Percentiles rank a stretch among this genome's conserved stretches.
These are phyloP conservation scores for Syritta pipiens DNA, from an alignment of 2,888 invertebrate genomes.

Conservation along the genomic window DNA sequence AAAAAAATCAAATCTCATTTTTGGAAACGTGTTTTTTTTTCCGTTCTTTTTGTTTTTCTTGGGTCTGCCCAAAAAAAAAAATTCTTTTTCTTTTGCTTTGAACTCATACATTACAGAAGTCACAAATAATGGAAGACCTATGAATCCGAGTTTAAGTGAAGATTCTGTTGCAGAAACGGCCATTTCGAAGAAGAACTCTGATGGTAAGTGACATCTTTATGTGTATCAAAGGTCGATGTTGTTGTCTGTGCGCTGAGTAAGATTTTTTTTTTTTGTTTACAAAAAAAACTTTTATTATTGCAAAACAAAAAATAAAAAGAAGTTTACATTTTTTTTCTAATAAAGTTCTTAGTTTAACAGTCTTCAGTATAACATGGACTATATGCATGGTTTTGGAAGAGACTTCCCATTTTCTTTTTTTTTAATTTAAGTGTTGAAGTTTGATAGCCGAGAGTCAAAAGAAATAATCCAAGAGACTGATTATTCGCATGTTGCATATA, in stretches of 20 bases:
- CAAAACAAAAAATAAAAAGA: neutral
- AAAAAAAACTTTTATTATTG: too few relatives aligned
- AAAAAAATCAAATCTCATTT: conserved; percentile 18
- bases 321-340: neutral
- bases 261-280: too few relatives aligned
- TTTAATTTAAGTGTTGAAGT: too few relatives aligned
- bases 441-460: neutral
- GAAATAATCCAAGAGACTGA: neutral
- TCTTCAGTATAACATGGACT: neutral
- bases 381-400: conserved; percentile 9
- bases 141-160: conserved; percentile 88
- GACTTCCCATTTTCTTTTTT: too few relatives aligned
- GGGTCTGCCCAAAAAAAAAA: too few relatives aligned
- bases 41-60: conserved; percentile 43
- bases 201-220: conserved; percentile 84
- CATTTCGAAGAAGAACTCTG: conserved; percentile 90
- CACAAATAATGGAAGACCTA: conserved; percentile 81
- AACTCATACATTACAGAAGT: conserved; percentile 79
- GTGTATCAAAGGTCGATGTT: conserved; percentile 71
- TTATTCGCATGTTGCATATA: conserved; percentile 29
- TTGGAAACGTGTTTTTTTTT: conserved; percentile 39
- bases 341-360: conserved; percentile 6
- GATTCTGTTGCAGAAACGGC: conserved; percentile 90
- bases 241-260: conserved; percentile 69
- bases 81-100: conserved; percentile 66